phyloP scores from a whole-genome alignment of 2,888 invertebrate species.

The Vanessa cardui region DNA sequence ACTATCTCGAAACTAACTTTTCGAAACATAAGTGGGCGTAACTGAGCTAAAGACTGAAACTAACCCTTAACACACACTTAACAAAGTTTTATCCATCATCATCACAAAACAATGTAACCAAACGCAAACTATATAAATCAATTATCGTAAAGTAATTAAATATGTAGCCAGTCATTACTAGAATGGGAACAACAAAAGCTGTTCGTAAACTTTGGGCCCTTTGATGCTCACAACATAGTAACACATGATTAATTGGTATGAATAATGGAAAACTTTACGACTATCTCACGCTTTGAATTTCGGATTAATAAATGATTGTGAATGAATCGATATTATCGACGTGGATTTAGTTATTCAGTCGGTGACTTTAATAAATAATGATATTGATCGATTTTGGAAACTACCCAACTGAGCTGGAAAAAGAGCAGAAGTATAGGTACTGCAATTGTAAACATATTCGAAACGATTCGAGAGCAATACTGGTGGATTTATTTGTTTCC shows the following conservation, averaged over 20 bases:
- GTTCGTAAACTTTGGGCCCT: conserved; percentile 16
- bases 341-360: conserved; percentile 4
- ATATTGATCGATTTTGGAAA: too few species aligned
- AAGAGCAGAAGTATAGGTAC: too few species aligned
- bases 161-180: conserved; percentile 12
- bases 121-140: conserved; percentile 11
- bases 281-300: conserved; percentile 22
- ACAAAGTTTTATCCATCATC: conserved; percentile 5
- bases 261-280: conserved; percentile 32
- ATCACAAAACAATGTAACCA: conserved; percentile 11
- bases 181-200: conserved; percentile 25
- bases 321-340: neutral
- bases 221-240: conserved; percentile 18
- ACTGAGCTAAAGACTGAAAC: neutral
- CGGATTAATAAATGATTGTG: conserved; percentile 19
- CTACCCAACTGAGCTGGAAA: too few species aligned
- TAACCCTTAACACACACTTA: neutral
- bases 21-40: neutral
- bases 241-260: conserved; percentile 34
- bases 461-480: too few species aligned
- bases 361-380: too few species aligned
- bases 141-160: conserved; percentile 29
- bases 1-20: neutral
- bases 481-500: too few species aligned
- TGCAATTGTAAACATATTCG: too few species aligned